Evolutionary conservation across 1,140 invertebrate genomes (phyloP), one percentile per base, ranked within the genome.

Genomic region (Drusus annulatus): DNA sequence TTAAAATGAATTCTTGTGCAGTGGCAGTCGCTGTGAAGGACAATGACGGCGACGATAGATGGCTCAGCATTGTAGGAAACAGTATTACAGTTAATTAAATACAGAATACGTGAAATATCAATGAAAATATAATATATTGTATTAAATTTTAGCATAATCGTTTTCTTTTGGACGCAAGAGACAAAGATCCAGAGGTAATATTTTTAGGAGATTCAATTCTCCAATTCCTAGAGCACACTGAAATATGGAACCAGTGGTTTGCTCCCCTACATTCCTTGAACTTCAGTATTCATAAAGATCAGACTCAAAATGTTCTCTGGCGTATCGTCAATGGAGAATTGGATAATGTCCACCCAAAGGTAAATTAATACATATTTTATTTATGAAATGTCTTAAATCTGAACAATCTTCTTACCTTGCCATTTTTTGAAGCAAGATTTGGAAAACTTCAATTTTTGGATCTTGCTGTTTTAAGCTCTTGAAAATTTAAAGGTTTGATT

Each of bases 161-260:
- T 76, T 97, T 96, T 87, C 87, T 97, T 51, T 90, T 91, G 50
- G 95, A 97, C 87, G 93, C 94, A 10, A 93, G 94, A 86, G 95
- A 95, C 84, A 94, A 94, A 87, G 96, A 98, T 89, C 95, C 95
- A 50, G 96, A 98, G 86, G 95, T 98, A n/a, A 91, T 98, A 75
- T 96, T 97, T 85, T 92, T 98, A 60, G 96, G 96, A 7, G 96
- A 98, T 89, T 97, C 95, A 58, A 92, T 97, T 69, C 91, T 97
- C 78, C 93, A 94, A 87, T 93, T 94, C 45, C 87, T 97, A 83
- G 92, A 93, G 85, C 93, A 94, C 84, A 94, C 94, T 45, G 93
- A 95, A 89, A 91, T 96, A 19, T 98, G 96, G 96, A 93, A 94
- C 84, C 93, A 95, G 84, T 92, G 94, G 88, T 97, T 97, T 92